Percentiles rank a stretch among this genome's conserved stretches.
These are phyloP conservation scores for Luffia ferchaultella DNA, from an alignment of 2,888 invertebrate species.

Conservation along the genomic window DNA sequence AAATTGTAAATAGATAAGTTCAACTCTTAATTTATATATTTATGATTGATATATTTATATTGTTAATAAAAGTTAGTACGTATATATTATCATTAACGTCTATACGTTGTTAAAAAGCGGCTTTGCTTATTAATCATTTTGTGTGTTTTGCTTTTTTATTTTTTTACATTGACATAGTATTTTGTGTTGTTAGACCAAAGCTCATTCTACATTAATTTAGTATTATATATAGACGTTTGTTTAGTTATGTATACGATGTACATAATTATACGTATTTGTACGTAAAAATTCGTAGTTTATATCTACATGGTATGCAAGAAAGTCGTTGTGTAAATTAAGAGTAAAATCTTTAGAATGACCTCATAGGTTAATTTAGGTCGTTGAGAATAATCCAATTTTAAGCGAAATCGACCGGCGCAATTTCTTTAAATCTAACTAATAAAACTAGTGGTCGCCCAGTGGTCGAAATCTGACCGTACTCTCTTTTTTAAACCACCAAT, in stretches of 20 bases:
- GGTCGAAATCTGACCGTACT: too few relatives aligned
- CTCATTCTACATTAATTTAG: constrained; percentile 25
- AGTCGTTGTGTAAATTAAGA: too few relatives aligned
- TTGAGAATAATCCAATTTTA: too few relatives aligned
- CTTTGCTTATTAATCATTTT: background rate
- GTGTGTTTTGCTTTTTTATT: background rate
- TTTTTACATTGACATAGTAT: constrained; percentile 11
- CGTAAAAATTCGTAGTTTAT: background rate
- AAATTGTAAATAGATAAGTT: background rate
- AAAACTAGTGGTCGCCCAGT: too few relatives aligned
- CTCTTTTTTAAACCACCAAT: too few relatives aligned
- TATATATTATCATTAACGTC: background rate
- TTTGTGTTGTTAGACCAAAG: constrained; percentile 43
- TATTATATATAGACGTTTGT: constrained; percentile 25
- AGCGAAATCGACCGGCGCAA: too few relatives aligned
- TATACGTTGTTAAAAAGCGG: background rate
- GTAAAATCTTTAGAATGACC: too few relatives aligned
- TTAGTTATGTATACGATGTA: background rate
- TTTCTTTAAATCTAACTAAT: too few relatives aligned
- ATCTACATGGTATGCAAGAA: background rate
- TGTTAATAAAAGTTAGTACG: background rate
- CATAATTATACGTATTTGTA: background rate
- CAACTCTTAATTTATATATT: background rate
- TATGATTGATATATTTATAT: background rate
- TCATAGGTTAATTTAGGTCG: too few relatives aligned